Evolutionary conservation across 2,888 invertebrate genomes (phyloP), one percentile per base, ranked within the genome.

Genomic region (Apotomis capreana): DNA sequence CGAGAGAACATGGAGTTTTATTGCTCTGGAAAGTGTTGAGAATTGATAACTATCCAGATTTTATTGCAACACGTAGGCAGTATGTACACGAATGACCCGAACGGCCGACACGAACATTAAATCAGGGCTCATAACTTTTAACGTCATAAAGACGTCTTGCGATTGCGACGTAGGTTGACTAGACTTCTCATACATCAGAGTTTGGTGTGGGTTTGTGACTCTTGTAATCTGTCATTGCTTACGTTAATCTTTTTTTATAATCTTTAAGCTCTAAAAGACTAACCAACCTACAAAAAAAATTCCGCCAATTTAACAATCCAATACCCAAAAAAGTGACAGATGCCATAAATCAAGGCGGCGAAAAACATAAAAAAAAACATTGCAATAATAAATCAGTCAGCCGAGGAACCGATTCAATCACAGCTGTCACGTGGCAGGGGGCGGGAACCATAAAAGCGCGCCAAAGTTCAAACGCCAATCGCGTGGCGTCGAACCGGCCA

Each of bases 361-460:
- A 87, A 40, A 84, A 88, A 86, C 75, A 78, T 54, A 77, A 84
- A 84, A 84, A 84, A 87, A 79, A 81, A 78, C 81, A 84, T 84
- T 83, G 80, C 76, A 80, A 83, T 85, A 87, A 91, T 92, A 92
- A 92, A 92, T 93, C 91, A 93, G 82, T 89, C 88, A 85, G 78
- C 77, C 83, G 83, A 81, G 83, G 77, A 82, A 81, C 82, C 87
- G 87, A 89, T 90, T 91, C 90, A 91, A 90, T 91, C 90, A 90
- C 89, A 89, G 88, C 92, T 91, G 92, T 90, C 89, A 89, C 84
- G 86, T 58, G 79, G 76, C 79, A 82, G 84, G 88, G 92, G 92
- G 92, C 92, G 92, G 91, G 87, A 80, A 87, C 91, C 78, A 83
- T 88, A 90, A 91, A 92, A 89, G 88, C 90, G 91, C 92, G 91